Percentiles rank a stretch among this genome's conserved stretches.
These are phyloP conservation scores for Acanthosepion lycidas DNA, from an alignment of 2,888 invertebrate genomes.

Conservation along the genomic window DNA sequence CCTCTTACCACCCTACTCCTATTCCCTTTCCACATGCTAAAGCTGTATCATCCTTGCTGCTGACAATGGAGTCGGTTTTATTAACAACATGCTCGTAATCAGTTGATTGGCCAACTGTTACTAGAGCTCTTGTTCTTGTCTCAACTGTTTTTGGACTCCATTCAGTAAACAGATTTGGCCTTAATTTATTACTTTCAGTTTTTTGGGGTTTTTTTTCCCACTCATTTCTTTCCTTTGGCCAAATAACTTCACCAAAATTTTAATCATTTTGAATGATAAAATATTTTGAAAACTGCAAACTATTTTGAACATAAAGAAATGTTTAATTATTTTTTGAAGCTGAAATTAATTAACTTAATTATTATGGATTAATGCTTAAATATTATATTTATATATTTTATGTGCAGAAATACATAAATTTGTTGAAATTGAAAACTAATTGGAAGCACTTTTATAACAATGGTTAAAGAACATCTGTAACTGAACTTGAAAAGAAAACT, in stretches of 20 bases:
- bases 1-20: conserved; percentile 40
- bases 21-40: neutral
- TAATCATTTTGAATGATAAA: neutral
- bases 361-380: neutral
- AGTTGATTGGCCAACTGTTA: conserved; percentile 21
- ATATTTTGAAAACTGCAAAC: conserved; percentile 23
- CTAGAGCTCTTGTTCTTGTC: conserved; percentile 22
- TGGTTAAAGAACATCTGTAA: neutral
- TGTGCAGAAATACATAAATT: neutral
- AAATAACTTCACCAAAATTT: neutral
- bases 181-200: neutral
- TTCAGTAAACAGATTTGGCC: neutral
- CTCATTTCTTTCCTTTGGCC: neutral
- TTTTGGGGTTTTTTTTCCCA: neutral
- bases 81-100: neutral
- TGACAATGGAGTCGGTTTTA: neutral
- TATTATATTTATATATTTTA: too few relatives aligned
- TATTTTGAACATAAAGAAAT: neutral
- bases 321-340: neutral
- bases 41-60: conserved; percentile 24
- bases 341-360: neutral
- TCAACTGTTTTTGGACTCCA: neutral
- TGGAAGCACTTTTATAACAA: neutral
- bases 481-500: neutral
- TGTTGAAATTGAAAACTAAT: neutral